Base-by-base conservation (phyloP, 2,888 invertebrate species). In the Escarpia spicata region DNA sequence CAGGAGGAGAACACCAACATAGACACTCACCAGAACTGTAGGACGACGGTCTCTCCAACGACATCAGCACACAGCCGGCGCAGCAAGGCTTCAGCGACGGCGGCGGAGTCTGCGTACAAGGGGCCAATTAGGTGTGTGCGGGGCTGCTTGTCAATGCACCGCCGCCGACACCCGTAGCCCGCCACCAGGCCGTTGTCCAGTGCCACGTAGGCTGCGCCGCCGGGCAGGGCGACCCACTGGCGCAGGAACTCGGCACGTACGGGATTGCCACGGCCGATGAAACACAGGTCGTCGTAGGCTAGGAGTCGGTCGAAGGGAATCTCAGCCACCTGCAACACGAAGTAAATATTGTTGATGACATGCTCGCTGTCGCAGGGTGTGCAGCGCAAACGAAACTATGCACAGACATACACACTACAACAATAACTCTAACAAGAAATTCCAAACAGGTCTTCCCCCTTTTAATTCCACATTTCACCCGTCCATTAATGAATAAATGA, bases 221-320 rank as follows among this genome's bases (percentile, higher is more conserved):
- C 92, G 15, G 92, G 90, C 26, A 93, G 37, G 26, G 45, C 26
- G 15, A 93, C 44, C 93, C 92, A 93, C 89, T 92, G 91, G 93
- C 90, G 31, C 31, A 93, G 92, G 52, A 93, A 93, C n/a, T 90
- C 90, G 19, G 91, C 58, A n/a, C 93, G 75, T n/a, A 37, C 44
- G 12, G 93, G 92, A 43, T 92, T 91, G 91, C 92, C 91, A 15
- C 90, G 31, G 9, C 90, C n/a, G 90, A 93, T 92, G 90, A 93
- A 93, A 60, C 90, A 58, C n/a, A 90, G 91, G 92, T 93, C 93
- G 93, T 93, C 93, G 44, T 93, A 93, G 31, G 44, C 89, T n/a
- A 93, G 43, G n/a, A 93, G 45, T 43, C 92, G 91, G 26, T 93
- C 92, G 45, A 93, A 93, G 3, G 91, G 26, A 1, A 93, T 92